Evolutionary conservation across 1,140 invertebrate species (phyloP).

Genomic region (Ridgeia piscesae): DNA sequence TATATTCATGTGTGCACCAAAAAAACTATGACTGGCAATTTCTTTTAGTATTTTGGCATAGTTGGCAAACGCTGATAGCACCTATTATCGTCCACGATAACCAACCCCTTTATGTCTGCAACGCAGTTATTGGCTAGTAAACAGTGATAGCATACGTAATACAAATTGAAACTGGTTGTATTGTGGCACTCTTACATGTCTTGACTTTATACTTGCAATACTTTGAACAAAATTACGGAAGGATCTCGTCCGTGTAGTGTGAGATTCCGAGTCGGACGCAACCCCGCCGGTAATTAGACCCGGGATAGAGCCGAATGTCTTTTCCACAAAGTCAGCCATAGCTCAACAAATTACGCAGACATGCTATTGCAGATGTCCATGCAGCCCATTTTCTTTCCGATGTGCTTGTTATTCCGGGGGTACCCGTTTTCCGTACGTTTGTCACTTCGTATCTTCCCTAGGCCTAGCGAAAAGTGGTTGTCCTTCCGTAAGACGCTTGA

Average conservation of each 20-base stretch:
- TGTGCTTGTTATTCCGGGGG: background rate
- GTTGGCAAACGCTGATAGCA: background rate
- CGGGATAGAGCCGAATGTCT: background rate
- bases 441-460: background rate
- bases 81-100: constrained; percentile 5
- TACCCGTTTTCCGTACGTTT: background rate
- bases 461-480: too few species aligned
- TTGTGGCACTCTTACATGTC: constrained; percentile 9
- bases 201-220: constrained; percentile 10
- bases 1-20: too few species aligned
- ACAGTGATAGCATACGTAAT: background rate
- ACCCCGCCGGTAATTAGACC: background rate
- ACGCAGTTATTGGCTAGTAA: background rate
- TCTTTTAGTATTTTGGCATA: too few species aligned
- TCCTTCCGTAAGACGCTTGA: background rate
- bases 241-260: background rate
- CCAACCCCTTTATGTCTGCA: background rate
- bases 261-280: background rate
- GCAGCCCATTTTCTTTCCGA: background rate
- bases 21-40: background rate
- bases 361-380: background rate
- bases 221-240: constrained; percentile 9
- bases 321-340: constrained; percentile 12
- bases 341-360: background rate
- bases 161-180: background rate